Percentiles rank a stretch among this genome's conserved stretches.
phyloP scores from a whole-genome alignment of 1,140 invertebrate genomes.

The Sminthurinus signatus region DNA sequence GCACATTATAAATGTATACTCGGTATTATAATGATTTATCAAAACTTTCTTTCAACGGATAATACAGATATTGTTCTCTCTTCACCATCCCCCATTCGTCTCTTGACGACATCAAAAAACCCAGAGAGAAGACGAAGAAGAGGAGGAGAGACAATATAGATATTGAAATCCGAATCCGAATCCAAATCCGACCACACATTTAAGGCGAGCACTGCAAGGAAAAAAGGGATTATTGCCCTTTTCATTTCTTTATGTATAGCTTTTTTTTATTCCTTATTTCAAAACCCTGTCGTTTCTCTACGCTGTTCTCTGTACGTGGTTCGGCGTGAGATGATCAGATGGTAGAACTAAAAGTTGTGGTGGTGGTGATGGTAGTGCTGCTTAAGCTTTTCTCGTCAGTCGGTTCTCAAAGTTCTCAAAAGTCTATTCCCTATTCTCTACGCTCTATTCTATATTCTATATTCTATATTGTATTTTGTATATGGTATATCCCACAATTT shows the following conservation, averaged over 20 bases:
- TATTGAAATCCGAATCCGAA: constrained; percentile 37
- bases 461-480: too few relatives aligned
- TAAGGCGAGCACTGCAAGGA: constrained; percentile 17
- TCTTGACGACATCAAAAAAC: too few relatives aligned
- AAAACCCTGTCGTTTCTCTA: background rate
- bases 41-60: constrained; percentile 41
- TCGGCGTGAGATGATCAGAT: too few relatives aligned
- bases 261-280: constrained; percentile 19
- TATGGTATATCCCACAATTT: constrained; percentile 13
- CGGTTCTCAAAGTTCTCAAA: background rate
- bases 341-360: too few relatives aligned
- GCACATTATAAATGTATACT: too few relatives aligned
- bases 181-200: constrained; percentile 28
- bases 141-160: constrained; percentile 39
- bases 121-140: too few relatives aligned
- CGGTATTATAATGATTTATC: constrained; percentile 42
- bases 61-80: too few relatives aligned
- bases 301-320: background rate
- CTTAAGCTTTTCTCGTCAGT: background rate
- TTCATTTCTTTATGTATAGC: constrained; percentile 24
- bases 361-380: background rate
- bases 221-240: constrained; percentile 41
- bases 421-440: background rate
- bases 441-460: too few relatives aligned
- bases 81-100: too few relatives aligned